Conservation (phyloP, 2,888 invertebrate genomes). For the Lithophane leautieri region DNA sequence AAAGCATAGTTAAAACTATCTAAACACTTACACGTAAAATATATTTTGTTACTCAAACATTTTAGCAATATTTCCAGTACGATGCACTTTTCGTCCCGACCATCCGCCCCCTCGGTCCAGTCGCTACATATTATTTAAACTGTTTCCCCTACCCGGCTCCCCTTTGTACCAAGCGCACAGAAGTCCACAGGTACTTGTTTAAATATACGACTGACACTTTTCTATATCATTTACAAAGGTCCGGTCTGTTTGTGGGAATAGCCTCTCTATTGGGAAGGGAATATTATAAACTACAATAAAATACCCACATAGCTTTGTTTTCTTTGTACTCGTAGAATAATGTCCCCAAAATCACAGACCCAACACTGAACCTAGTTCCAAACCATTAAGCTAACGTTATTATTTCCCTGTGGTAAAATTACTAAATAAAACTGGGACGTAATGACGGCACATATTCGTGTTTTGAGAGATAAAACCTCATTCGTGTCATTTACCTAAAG, state of each 20-base stretch:
- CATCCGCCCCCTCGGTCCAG: constrained; percentile 43
- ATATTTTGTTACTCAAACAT: constrained; percentile 29
- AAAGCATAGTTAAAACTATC: not conserved
- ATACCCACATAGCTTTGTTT: not conserved
- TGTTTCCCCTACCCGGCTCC: constrained; percentile 50
- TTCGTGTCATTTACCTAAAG: not conserved
- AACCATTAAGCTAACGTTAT: not conserved
- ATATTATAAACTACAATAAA: constrained; percentile 9
- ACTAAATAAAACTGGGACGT: not conserved
- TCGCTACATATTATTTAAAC: constrained; percentile 61
- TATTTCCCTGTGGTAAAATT: not conserved
- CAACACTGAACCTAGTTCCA: not conserved
- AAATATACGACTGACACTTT: constrained; percentile 51
- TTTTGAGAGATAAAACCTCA: not conserved
- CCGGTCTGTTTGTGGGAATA: constrained; percentile 7
- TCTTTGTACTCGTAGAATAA: constrained; percentile 13
- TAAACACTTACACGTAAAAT: not conserved
- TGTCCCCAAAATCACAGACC: not conserved
- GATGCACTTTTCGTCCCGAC: constrained; percentile 38
- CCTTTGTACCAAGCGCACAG: constrained; percentile 53
- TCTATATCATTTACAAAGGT: constrained; percentile 31
- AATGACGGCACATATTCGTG: not conserved
- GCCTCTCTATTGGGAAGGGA: constrained; percentile 9
- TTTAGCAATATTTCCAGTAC: constrained; percentile 42
- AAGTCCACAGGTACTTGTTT: constrained; percentile 46